These are phyloP conservation scores for Danio choprae DNA, from an alignment of 2,797 vertebrate genomes.

Conservation along the genomic window DNA sequence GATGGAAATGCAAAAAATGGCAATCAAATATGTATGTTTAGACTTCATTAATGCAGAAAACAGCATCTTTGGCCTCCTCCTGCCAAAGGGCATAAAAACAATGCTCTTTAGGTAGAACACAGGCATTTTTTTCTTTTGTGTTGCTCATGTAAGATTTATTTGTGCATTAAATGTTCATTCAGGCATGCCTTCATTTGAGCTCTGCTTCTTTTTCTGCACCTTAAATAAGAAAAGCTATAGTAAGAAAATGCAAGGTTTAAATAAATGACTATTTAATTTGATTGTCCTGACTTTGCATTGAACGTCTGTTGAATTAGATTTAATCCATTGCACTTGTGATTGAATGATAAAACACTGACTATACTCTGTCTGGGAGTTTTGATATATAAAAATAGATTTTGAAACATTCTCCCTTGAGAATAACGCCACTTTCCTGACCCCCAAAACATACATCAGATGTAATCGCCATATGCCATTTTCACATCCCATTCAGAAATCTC, in stretches of 20 bases:
- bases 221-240: not conserved
- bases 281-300: not conserved
- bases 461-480: conserved; percentile 31
- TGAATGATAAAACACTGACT: not conserved
- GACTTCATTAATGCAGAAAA: conserved; percentile 39
- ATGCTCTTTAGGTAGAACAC: not conserved
- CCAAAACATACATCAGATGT: conserved; percentile 17
- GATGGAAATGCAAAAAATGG: conserved; percentile 20
- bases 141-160: conserved; percentile 31
- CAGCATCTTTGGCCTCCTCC: not conserved
- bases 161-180: not conserved
- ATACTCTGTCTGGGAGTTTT: not conserved
- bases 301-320: not conserved
- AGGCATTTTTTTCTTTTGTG: not conserved
- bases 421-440: not conserved
- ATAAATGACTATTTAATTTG: no score
- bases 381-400: conserved; percentile 16
- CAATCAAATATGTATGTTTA: conserved; percentile 58
- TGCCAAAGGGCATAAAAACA: conserved; percentile 1
- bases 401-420: not conserved
- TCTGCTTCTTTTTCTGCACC: not conserved
- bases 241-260: not conserved
- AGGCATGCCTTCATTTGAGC: not conserved
- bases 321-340: not conserved
- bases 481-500: conserved; percentile 17